Evolutionary conservation across 2,797 vertebrate species (phyloP), one percentile per base, ranked within the genome.

Genomic region (Parauchenoglanis punctatus): DNA sequence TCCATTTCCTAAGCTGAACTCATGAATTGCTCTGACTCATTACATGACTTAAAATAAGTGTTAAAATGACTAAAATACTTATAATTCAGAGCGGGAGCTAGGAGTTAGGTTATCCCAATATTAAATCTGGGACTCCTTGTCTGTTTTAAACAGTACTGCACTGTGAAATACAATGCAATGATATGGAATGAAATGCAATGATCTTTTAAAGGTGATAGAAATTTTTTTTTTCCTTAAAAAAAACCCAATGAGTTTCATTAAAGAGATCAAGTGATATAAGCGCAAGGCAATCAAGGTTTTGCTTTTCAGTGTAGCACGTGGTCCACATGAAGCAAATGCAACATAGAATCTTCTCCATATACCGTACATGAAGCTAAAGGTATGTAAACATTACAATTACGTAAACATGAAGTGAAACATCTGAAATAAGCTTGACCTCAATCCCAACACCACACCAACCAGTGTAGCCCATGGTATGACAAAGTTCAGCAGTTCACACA

Each of bases 401-500:
- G 1, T 35, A 78, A 10, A 35, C 52, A 54, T 44, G 18, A 13
- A 76, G 44, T 15, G 4, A 17, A 56, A 18, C 20, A 3, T 18
- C 52, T 75, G 10, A 28, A 54, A 49, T 52, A 35, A 20, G 13
- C 46, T 4, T 28, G 7, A 4, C 17, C 49, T 31, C n/a, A 28
- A 25, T 15, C 58, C 25, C 61, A 35, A 49, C 59, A 25, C 44
- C 59, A 23, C 59, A 67, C n/a, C 59, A 6, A 4, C 13, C 5
- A 12, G n/a, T 77, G 73, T 4, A 77, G 49, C 46, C 10, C 20
- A 46, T 46, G 23, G 4, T 46, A 49, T 44, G 18, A 20, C 40
- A 40, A 56, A n/a, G 52, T 76, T 77, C 72, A 44, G 49, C 75
- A 86, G 28, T 20, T 28, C 75, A 44, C 31, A 81, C 63, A 28